Evolutionary conservation across 2,113 vertebrate species (phyloP).

Genomic region (Sander lucioperca): DNA sequence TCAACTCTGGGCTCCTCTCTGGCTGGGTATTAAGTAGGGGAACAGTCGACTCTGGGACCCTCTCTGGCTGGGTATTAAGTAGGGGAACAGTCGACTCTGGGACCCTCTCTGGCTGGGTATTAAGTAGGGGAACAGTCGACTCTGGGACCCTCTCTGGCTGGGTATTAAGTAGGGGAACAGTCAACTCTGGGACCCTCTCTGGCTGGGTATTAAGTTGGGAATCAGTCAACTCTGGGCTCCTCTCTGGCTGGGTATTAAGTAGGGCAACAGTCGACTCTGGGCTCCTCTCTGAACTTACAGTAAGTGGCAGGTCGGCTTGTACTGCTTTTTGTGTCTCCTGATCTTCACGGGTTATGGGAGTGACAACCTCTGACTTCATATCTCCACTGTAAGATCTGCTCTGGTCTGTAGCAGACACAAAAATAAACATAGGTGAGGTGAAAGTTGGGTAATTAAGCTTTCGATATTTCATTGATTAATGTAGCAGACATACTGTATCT

Average conservation of each 20-base stretch:
- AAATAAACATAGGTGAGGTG: background rate
- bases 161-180: no score
- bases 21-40: no score
- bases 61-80: no score
- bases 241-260: no score
- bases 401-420: constrained; percentile 82
- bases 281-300: constrained; percentile 10
- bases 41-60: no score
- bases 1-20: no score
- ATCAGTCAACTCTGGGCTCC: no score
- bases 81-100: no score
- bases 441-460: background rate
- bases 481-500: background rate
- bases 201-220: background rate
- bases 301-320: background rate
- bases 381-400: constrained; percentile 88
- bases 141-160: no score
- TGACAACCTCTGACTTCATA: constrained; percentile 87
- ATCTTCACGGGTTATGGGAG: constrained; percentile 87
- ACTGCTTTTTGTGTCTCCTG: constrained; percentile 59
- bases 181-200: constrained; percentile 1
- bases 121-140: no score
- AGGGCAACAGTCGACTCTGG: no score
- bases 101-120: no score
- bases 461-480: background rate